Evolutionary conservation across 2,888 invertebrate genomes (phyloP), one percentile per base, ranked within the genome.

Genomic region (Rhagonycha lutea): DNA sequence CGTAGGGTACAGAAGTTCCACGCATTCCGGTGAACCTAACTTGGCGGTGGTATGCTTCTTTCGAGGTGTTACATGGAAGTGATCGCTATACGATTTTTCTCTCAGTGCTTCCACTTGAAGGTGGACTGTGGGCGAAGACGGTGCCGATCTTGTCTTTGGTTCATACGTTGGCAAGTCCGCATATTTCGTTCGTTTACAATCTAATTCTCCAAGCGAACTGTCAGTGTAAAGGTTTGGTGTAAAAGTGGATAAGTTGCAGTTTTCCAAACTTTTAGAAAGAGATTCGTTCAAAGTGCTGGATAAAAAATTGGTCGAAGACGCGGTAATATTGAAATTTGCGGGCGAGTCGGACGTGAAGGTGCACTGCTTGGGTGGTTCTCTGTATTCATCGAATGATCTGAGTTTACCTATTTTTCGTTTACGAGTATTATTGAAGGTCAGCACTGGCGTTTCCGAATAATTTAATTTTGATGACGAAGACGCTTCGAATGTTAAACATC

Each of bases 281-380:
- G 86, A 85, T 72, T 85, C 86, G 75, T 86, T 86, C 23, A 86
- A 78, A 0, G 86, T 86, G 77, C 86, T 86, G 1, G 85, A 86
- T 9, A 78, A 28, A 28, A 79, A 83, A 82, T 78, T 81, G 79
- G 10, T 82, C 82, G 12, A 81, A 78, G 4, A 68, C 1, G 12
- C 14, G 61, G 60, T 67, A 18, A 23, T 63, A 8, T 73, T 73
- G 24, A 77, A 77, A 28, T 62, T 62, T 14, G 69, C 62, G 5
- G 77, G 74, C 9, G 74, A 77, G 24, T 72, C 69, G 28, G 61
- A 65, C n/a, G 47, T 47, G 2, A n/a, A 32, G 3, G 32, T 24
- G 29, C 24, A 14, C 61, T 73, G 70, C 12, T 12, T 12, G 5
- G 62, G 29, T 9, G 69, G n/a, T 9, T 65, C 18, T 4, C 28